Percentiles rank a stretch among this genome's conserved stretches.
Conservation (phyloP, 64 coral and sea anemone species). For the Stichodactyla helianthus region DNA sequence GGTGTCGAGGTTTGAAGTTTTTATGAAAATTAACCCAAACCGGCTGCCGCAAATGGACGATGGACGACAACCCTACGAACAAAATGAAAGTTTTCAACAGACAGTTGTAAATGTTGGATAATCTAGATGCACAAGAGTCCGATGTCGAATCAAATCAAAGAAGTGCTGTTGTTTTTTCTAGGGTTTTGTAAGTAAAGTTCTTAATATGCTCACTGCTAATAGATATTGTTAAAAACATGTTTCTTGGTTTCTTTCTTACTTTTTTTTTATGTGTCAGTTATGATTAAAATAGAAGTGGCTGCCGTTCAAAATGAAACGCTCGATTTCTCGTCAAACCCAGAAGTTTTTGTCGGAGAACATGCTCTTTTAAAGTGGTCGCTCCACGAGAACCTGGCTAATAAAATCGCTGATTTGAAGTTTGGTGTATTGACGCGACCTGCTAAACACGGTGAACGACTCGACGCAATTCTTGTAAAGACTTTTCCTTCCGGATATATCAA, state of each 20-base stretch:
- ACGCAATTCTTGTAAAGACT: constrained; percentile 12
- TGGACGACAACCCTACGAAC: not conserved
- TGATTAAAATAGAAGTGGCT: not conserved
- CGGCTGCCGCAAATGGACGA: not conserved
- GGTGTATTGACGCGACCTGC: constrained; percentile 8
- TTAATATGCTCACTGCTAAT: not conserved
- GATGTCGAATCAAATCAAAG: not conserved
- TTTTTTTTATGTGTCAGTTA: not conserved
- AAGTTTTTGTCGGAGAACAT: constrained; percentile 18
- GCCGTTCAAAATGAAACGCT: not conserved
- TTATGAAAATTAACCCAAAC: not conserved
- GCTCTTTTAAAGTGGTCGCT: constrained; percentile 5
- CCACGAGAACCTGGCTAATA: not conserved
- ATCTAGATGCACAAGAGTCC: not conserved
- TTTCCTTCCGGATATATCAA: not conserved
- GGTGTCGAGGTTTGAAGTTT: not conserved
- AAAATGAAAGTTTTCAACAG: not conserved
- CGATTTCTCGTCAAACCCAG: not conserved
- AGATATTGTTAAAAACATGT: not conserved
- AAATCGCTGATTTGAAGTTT: not conserved
- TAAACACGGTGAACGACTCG: not conserved
- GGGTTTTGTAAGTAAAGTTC: not conserved
- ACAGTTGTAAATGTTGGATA: no score
- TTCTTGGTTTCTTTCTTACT: not conserved
- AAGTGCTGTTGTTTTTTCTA: not conserved